Base-by-base conservation (phyloP, 2,888 invertebrate genomes). In the Choreutis nemorana region DNA sequence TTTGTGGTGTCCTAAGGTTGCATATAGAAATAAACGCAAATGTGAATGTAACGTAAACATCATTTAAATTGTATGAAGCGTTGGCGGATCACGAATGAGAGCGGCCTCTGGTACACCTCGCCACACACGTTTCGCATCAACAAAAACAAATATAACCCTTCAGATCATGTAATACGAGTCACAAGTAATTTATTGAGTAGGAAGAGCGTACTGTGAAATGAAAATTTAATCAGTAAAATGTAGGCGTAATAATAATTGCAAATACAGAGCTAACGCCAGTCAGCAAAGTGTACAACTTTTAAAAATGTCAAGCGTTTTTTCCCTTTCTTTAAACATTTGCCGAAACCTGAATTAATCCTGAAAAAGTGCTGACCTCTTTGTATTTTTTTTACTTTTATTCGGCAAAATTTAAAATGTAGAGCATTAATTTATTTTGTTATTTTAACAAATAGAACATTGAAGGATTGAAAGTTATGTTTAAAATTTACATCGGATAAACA, bases 121-220 rank as follows among this genome's bases (percentile, higher is more conserved):
- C n/a, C 23, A 23, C 13, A 10, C 23, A 5, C 13, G 23, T n/a
- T n/a, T n/a, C n/a, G n/a, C n/a, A n/a, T n/a, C n/a, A n/a, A n/a
- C n/a, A n/a, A 23, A 23, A 9, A 11, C 10, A 3, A 23, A 23
- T 23, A 12, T 12, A 7, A 3, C 11, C n/a, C 6, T 3, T 8
- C 10, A 12, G 23, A 23, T 12, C n/a, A 12, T 12, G 13, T 23
- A 13, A 23, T 23, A 12, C 4, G 10, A 9, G 2, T 18, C 5
- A 12, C 20, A 33, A 24, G 27, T 24, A 14, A 24, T 28, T 16
- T 21, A 25, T 22, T 15, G 15, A 4, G 15, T 26, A 20, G 20
- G 23, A 7, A 10, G 8, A 23, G n/a, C 14, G 14, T 8, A 11
- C 11, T 9, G 10, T 9, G 12, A 12, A 13, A 23, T 23, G 23